Evolutionary conservation across 2,113 vertebrate species (phyloP).

Genomic region (Otis tarda): DNA sequence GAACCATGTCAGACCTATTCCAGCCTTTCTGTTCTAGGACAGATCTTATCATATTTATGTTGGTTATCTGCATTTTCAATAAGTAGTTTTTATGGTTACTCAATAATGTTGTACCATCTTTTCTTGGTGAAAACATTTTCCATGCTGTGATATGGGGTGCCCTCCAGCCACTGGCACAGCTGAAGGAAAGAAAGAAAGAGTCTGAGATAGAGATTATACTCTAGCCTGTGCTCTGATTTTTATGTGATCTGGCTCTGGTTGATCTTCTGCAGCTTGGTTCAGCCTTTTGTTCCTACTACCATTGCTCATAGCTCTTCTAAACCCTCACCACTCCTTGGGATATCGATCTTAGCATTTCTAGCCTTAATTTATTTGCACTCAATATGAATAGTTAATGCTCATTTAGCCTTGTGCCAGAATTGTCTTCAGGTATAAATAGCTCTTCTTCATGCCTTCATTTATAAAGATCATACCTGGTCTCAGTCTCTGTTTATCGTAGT

Average conservation of each 20-base stretch:
- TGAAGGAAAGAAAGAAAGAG: background rate
- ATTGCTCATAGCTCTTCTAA: background rate
- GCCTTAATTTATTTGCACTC: background rate
- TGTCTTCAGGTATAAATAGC: background rate
- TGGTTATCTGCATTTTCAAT: background rate
- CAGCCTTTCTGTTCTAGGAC: conserved; percentile 8
- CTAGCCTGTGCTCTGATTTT: background rate
- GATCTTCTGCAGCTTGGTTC: background rate
- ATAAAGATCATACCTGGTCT: background rate
- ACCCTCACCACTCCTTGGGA: background rate
- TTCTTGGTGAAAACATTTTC: background rate
- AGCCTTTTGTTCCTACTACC: background rate
- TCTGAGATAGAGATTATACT: background rate
- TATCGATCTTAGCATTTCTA: background rate
- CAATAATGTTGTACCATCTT: background rate
- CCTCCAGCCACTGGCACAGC: background rate
- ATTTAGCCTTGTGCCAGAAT: background rate
- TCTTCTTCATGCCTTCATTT: background rate
- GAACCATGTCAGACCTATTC: background rate
- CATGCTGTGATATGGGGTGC: background rate
- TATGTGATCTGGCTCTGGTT: background rate
- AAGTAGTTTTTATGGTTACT: background rate
- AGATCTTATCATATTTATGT: conserved; percentile 18
- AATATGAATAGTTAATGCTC: background rate
- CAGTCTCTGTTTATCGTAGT: background rate